Evolutionary conservation across 2,113 vertebrate genomes (phyloP), one percentile per base, ranked within the genome.

Genomic region (Colistium nudipinnis): DNA sequence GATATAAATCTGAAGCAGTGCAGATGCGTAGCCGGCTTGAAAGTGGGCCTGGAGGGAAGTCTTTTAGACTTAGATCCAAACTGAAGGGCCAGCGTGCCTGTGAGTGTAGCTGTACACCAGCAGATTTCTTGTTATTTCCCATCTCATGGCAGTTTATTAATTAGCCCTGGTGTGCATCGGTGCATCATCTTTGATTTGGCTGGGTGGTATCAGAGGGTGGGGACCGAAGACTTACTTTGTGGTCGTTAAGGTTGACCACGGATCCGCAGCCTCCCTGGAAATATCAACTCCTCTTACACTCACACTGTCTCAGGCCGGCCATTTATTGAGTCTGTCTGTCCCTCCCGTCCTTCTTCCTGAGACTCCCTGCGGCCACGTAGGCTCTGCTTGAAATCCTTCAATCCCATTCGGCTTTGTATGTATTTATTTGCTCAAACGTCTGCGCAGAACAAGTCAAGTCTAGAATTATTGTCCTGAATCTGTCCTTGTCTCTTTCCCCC

Each of bases 1-100:
- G 86, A 90, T 83, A 74, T 82, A 78, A 85, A 90, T 88, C 71
- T 74, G 74, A 83, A 80, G 62, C 67, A 86, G 80, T 80, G 87
- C 84, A 67, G 70, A 43, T 62, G 64, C 62, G 68, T 48, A 76
- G 84, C 76, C 30, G 41, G 70, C 72, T 86, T 91, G 74, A 89
- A 88, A 85, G 86, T 78, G 53, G 53, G 77, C 81, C 90, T 87
- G 70, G 62, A 88, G 88, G 89, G 83, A 67, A 80, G 52, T 73
- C 64, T 83, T 84, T 82, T 71, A 76, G 85, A 72, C 82, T 68
- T 51, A 72, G 66, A 86, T 84, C 60, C 69, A 83, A 76, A 78
- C 70, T 77, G 74, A 70, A 68, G 56, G 80, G 74, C 20, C 62
- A 47, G 43, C 44, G 22, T 0, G 14, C 45, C 54, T 3, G n/a